Base-by-base conservation (phyloP, 1,140 invertebrate genomes). In the Drosophila erecta region DNA sequence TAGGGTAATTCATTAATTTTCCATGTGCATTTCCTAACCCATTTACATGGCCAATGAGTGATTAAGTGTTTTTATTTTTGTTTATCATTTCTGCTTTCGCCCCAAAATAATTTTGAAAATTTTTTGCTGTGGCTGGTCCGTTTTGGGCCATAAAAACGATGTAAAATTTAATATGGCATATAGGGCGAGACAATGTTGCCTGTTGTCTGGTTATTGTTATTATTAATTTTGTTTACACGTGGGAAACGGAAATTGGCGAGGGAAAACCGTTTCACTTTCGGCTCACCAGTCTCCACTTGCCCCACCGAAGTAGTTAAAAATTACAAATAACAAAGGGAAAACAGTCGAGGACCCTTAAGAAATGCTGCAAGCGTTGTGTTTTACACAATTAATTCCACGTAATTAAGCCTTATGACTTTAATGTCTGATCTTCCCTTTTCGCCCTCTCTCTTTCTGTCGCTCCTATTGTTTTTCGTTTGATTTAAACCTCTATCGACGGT, bases 201-300 rank as follows among this genome's bases (percentile, higher is more conserved):
- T 30, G 30, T 30, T 44, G 38, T 38, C 60, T 61, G 30, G 57
- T 76, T 65, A 64, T 76, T 71, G 64, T 77, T 77, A 72, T 79
- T 70, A 64, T 65, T 65, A 77, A 58, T 41, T 76, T 81, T 76
- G 79, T 81, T 81, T 77, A 73, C 47, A 73, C 79, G 79, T 81
- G 79, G 74, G 79, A 81, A 81, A 81, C 74, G 79, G 74, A 83
- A 81, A 81, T 83, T 83, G 69, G 56, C 54, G 38, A 69, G 64
- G 12, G 37, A 57, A 33, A 69, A 62, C 20, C 61, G 58, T 79
- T 78, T 79, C 74, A 77, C 77, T 67, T 77, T 79, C 58, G 47
- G 41, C 53, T 70, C 37, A 22, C 38, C 67, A 57, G 8, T 44
- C 38, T 55, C 27, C 50, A 62, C 50, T 20, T 51, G 35, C 60